These are phyloP conservation scores for Corydoras maculifer DNA, from an alignment of 2,113 vertebrate genomes.

Conservation along the genomic window DNA sequence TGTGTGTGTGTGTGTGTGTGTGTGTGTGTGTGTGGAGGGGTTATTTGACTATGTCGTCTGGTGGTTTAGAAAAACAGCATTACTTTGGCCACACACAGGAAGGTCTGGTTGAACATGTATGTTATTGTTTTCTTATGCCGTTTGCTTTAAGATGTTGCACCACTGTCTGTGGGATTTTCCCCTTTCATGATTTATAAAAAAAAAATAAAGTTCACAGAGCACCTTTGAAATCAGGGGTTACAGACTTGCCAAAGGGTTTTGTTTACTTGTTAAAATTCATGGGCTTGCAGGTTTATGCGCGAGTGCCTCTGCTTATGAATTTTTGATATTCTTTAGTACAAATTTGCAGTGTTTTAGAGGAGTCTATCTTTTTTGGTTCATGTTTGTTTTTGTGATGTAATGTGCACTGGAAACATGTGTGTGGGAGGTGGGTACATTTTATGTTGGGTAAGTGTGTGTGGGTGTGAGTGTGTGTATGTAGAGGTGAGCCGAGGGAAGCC, in stretches of 20 bases:
- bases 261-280: not conserved
- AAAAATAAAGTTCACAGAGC: not conserved
- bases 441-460: conserved; percentile 2
- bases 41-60: conserved; percentile 18
- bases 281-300: not conserved
- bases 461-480: conserved; percentile 34
- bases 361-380: not conserved
- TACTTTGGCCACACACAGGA: conserved; percentile 32
- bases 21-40: not conserved
- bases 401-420: not conserved
- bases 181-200: conserved; percentile 23
- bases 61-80: conserved; percentile 26
- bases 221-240: not conserved
- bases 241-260: not conserved
- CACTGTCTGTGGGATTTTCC: conserved; percentile 32
- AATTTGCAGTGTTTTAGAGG: not conserved
- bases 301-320: not conserved
- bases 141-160: conserved; percentile 32
- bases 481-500: conserved; percentile 65
- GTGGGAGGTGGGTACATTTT: conserved; percentile 25
- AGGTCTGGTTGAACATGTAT: conserved; percentile 12
- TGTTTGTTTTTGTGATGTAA: no score
- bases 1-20: no score
- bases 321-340: not conserved
- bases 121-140: not conserved